Percentiles rank a stretch among this genome's conserved stretches.
phyloP scores from a whole-genome alignment of 1,140 invertebrate genomes.

The Cydia amplana region DNA sequence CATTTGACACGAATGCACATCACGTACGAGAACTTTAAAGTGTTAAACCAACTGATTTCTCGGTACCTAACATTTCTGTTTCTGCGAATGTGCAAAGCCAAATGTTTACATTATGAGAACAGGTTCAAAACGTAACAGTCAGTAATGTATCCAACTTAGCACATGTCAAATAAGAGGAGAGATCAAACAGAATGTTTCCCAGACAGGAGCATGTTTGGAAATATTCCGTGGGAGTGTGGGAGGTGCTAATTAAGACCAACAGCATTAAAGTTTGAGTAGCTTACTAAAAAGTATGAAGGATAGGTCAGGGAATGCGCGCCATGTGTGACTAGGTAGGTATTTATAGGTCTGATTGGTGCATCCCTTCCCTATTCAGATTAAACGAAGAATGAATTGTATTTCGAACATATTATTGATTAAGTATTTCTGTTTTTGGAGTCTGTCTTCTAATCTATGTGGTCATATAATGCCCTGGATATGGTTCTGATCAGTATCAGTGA shows the following conservation, averaged over 20 bases:
- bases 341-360: neutral
- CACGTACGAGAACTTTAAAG: neutral
- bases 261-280: slow-evolving; percentile 36
- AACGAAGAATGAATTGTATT: too few relatives aligned
- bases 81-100: neutral
- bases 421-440: neutral
- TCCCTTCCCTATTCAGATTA: too few relatives aligned
- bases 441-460: neutral
- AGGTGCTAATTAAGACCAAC: slow-evolving; percentile 69
- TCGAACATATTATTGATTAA: too few relatives aligned
- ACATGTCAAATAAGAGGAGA: slow-evolving; percentile 33
- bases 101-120: neutral
- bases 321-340: neutral
- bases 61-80: neutral
- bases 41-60: neutral
- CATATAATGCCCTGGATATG: neutral
- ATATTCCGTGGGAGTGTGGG: slow-evolving; percentile 57
- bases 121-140: slow-evolving; percentile 7
- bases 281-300: slow-evolving; percentile 16
- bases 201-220: slow-evolving; percentile 57
- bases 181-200: slow-evolving; percentile 57
- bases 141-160: neutral
- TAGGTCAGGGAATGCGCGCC: neutral
- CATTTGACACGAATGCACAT: neutral
- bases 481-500: neutral